Conservation (phyloP, 2,888 invertebrate species). For the Drosophila helvetica region DNA sequence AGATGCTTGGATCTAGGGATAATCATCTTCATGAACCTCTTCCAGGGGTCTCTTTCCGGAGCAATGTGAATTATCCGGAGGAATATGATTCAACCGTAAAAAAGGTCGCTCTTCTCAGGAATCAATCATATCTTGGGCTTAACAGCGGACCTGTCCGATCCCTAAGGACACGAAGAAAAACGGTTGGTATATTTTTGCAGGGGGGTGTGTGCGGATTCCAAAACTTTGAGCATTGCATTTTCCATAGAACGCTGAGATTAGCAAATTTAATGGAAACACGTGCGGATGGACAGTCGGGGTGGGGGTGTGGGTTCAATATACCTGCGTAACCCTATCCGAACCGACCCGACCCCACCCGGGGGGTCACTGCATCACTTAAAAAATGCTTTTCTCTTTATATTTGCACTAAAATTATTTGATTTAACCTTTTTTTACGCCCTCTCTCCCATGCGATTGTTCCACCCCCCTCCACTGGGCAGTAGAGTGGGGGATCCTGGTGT, state of each 20-base stretch:
- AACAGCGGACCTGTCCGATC: background rate
- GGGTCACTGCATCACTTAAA: background rate
- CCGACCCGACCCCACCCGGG: too few species aligned
- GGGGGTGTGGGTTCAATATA: background rate
- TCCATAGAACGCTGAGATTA: background rate
- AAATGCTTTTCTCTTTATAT: conserved; percentile 37
- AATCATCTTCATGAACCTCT: too few species aligned
- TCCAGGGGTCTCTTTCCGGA: background rate
- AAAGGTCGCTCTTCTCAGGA: background rate
- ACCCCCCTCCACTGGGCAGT: too few species aligned
- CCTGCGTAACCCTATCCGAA: background rate
- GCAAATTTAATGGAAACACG: background rate
- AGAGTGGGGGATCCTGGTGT: background rate
- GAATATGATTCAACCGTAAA: background rate
- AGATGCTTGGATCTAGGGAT: background rate
- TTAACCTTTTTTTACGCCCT: conserved; percentile 36
- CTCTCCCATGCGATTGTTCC: background rate
- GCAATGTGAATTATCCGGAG: too few species aligned
- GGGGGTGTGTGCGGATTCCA: background rate
- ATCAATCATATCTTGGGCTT: background rate
- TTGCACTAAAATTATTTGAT: conserved; percentile 63
- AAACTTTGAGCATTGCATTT: too few species aligned
- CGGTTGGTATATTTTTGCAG: background rate
- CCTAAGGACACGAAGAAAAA: background rate
- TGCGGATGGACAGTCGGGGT: background rate